phyloP scores from a whole-genome alignment of 2,113 vertebrate species.

The Tenebrosternarchus preto region DNA sequence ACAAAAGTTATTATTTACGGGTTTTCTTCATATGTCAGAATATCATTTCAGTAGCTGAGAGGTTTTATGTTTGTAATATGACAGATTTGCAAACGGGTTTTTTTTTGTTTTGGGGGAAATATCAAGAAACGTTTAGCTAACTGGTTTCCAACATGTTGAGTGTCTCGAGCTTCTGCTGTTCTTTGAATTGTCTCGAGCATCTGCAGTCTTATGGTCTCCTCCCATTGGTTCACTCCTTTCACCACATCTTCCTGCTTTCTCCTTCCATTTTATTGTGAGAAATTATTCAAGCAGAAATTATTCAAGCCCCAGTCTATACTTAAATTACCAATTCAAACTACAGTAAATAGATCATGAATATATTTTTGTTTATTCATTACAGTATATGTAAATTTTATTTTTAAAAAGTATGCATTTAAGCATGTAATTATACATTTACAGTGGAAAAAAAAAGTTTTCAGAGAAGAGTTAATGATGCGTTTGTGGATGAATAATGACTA shows the following conservation, averaged over 20 bases:
- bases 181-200: neutral
- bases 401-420: no score
- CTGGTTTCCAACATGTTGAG: constrained; percentile 10
- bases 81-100: constrained; percentile 10
- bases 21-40: no score
- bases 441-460: no score
- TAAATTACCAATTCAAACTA: neutral
- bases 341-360: neutral
- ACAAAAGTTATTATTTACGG: neutral
- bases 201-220: neutral
- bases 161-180: neutral
- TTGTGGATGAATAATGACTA: neutral
- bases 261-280: neutral
- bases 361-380: neutral
- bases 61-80: neutral
- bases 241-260: neutral
- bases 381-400: neutral
- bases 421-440: no score
- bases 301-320: neutral
- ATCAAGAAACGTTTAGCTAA: neutral
- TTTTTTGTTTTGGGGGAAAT: neutral
- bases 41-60: no score
- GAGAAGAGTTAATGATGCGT: no score
- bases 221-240: neutral
- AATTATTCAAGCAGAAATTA: neutral